Percentiles rank a stretch among this genome's conserved stretches.
phyloP scores from a whole-genome alignment of 1,140 invertebrate genomes.

The Halesus radiatus region DNA sequence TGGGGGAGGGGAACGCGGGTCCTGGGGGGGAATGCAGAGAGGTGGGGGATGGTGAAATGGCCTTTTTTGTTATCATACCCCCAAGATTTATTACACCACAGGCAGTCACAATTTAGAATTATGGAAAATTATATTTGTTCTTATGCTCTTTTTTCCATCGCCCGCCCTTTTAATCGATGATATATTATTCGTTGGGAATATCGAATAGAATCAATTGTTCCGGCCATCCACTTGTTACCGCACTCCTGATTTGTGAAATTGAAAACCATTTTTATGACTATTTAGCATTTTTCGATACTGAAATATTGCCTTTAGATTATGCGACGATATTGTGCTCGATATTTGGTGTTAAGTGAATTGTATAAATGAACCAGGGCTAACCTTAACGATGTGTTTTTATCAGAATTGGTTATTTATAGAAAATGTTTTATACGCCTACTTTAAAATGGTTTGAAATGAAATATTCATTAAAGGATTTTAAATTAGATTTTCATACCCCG shows the following conservation, averaged over 20 bases:
- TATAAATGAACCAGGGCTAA: too few species aligned
- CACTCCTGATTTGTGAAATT: conserved; percentile 13
- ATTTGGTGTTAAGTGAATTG: too few species aligned
- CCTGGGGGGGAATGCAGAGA: conserved; percentile 17
- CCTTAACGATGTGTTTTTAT: too few species aligned
- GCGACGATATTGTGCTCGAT: not conserved
- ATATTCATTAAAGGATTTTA: too few species aligned
- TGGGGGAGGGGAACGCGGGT: conserved; percentile 34
- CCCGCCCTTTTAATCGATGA: conserved; percentile 55
- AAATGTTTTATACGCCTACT: too few species aligned
- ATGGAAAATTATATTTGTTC: conserved; percentile 58
- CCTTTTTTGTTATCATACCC: conserved; percentile 58
- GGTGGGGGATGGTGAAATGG: conserved; percentile 53
- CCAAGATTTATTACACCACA: conserved; percentile 58
- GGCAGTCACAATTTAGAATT: conserved; percentile 58
- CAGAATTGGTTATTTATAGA: too few species aligned
- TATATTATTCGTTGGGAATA: conserved; percentile 45
- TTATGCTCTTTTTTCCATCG: conserved; percentile 55
- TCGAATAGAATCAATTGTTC: conserved; percentile 18
- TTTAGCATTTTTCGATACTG: conserved; percentile 20
- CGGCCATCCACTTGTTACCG: not conserved
- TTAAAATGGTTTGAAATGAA: too few species aligned
- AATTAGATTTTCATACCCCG: too few species aligned
- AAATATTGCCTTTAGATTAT: conserved; percentile 7
- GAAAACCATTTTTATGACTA: conserved; percentile 23